Conservation (phyloP, 2,888 invertebrate genomes). For the Megaustenia siamemsis region DNA sequence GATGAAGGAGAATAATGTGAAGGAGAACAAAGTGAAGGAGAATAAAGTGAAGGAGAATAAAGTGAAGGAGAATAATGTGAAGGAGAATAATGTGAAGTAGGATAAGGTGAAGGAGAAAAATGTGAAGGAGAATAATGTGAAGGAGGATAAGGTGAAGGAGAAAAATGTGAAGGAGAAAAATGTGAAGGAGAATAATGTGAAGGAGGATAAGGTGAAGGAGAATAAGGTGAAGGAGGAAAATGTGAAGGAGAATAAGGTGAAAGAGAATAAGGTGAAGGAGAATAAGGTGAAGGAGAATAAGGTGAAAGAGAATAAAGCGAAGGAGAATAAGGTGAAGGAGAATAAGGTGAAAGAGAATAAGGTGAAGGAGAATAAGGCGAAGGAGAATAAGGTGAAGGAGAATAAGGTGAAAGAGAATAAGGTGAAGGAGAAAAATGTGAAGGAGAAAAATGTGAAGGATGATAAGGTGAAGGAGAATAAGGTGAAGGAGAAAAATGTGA, state of each 20-base stretch:
- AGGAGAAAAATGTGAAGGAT: constrained; percentile 55
- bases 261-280: too few species aligned
- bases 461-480: constrained; percentile 54
- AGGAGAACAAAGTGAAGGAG: constrained; percentile 1
- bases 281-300: constrained; percentile 20
- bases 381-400: neutral
- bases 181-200: too few species aligned
- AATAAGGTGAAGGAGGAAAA: too few species aligned
- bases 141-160: neutral
- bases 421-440: constrained; percentile 56
- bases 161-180: too few species aligned
- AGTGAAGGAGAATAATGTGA: constrained; percentile 56
- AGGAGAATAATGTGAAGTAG: constrained; percentile 55
- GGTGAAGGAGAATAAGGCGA: constrained; percentile 27
- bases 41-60: constrained; percentile 56
- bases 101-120: constrained; percentile 1
- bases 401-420: constrained; percentile 42
- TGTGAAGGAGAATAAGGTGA: too few species aligned
- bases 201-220: too few species aligned
- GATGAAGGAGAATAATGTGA: neutral
- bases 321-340: neutral
- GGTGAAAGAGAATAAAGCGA: neutral
- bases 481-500: neutral
- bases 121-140: neutral
- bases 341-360: neutral